Evolutionary conservation across 1,140 invertebrate genomes (phyloP).

Genomic region (Copidosoma floridanum): DNA sequence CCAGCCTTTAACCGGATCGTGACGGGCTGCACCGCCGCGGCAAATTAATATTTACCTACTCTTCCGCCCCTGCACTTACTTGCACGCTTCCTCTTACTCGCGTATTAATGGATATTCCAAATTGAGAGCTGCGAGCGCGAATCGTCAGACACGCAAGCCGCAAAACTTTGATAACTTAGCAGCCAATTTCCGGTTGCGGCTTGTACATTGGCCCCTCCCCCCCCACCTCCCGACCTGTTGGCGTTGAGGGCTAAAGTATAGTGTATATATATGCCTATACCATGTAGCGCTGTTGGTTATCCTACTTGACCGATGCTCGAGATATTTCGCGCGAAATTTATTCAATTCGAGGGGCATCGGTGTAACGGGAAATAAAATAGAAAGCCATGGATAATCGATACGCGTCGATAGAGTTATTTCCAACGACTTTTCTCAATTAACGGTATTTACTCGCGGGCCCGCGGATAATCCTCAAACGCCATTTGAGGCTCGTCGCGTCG

Average conservation of each 20-base stretch:
- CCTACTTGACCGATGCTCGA: neutral
- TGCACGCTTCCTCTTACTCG: constrained; percentile 40
- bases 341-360: neutral
- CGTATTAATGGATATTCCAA: constrained; percentile 55
- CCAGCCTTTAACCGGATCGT: constrained; percentile 17
- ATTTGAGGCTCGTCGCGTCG: too few relatives aligned
- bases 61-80: neutral
- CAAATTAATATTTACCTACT: constrained; percentile 57
- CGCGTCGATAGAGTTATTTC: neutral
- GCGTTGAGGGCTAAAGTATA: constrained; percentile 42
- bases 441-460: too few relatives aligned
- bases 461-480: too few relatives aligned
- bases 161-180: constrained; percentile 57
- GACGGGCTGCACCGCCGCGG: constrained; percentile 41
- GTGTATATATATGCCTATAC: too few relatives aligned
- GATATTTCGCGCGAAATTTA: constrained; percentile 3
- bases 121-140: neutral
- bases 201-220: too few relatives aligned
- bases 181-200: constrained; percentile 57
- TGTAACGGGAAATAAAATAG: too few relatives aligned
- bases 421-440: too few relatives aligned
- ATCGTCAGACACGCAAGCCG: constrained; percentile 54
- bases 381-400: too few relatives aligned
- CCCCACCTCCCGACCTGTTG: too few relatives aligned
- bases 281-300: constrained; percentile 11